Percentiles rank a stretch among this genome's conserved stretches.
phyloP scores from a whole-genome alignment of 2,113 vertebrate genomes.

The Anseranas semipalmata region DNA sequence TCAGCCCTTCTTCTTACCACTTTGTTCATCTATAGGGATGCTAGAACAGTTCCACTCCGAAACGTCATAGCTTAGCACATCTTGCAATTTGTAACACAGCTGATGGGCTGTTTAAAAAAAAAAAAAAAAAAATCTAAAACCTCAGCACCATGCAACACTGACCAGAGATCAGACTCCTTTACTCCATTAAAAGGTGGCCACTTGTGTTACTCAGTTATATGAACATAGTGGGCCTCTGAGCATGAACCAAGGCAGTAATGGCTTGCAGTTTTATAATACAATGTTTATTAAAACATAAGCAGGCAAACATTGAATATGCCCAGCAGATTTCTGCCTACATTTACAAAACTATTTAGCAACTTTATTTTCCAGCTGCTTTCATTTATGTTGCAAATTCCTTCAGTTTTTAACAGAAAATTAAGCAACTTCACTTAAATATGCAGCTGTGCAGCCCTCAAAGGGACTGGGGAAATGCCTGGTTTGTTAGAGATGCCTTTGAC shows the following conservation, averaged over 20 bases:
- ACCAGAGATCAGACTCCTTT: not conserved
- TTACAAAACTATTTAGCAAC: not conserved
- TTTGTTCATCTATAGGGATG: not conserved
- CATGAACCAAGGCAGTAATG: not conserved
- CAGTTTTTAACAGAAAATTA: not conserved
- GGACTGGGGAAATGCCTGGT: not conserved
- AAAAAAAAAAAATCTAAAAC: not conserved
- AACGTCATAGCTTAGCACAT: not conserved
- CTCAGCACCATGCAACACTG: not conserved
- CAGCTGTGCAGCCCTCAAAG: not conserved
- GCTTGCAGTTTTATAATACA: not conserved
- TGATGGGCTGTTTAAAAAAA: not conserved
- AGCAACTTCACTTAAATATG: not conserved
- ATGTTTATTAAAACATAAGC: not conserved
- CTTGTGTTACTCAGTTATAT: not conserved
- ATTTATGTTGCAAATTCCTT: not conserved
- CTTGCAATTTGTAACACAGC: not conserved
- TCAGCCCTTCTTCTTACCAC: not conserved
- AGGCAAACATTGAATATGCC: not conserved
- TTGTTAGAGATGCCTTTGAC: not conserved
- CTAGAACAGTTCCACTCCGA: not conserved
- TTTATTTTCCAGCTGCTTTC: not conserved
- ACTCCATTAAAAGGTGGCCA: not conserved
- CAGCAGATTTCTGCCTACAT: not conserved
- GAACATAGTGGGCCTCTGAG: not conserved